Evolutionary conservation across 2,888 invertebrate species (phyloP).

Genomic region (Alcis repandata): DNA sequence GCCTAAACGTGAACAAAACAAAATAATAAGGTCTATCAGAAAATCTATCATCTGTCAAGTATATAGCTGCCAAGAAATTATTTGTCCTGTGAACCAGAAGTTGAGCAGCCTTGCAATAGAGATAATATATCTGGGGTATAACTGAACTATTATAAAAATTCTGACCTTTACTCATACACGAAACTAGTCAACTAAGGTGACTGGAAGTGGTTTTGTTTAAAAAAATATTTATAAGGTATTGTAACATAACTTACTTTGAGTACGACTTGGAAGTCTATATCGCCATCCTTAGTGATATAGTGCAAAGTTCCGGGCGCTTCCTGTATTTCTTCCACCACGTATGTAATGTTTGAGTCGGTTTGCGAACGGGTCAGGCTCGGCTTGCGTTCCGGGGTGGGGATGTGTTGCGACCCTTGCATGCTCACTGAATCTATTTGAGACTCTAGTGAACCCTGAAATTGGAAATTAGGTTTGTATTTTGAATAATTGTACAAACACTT

Average conservation of each 20-base stretch:
- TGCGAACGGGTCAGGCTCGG: conserved; percentile 93
- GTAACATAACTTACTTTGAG: conserved; percentile 87
- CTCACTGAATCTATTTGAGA: conserved; percentile 93
- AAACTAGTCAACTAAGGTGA: not conserved
- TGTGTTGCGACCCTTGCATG: conserved; percentile 87
- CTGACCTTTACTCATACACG: too few relatives aligned
- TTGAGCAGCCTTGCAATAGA: not conserved
- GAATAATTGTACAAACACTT: not conserved
- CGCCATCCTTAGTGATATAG: conserved; percentile 98
- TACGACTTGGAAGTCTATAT: conserved; percentile 96
- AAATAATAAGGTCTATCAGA: too few relatives aligned
- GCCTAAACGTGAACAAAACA: conserved; percentile 88
- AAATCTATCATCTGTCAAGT: too few relatives aligned
- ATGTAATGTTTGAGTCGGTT: conserved; percentile 97
- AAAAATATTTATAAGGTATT: too few relatives aligned
- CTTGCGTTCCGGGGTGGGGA: conserved; percentile 88
- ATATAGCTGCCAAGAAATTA: too few relatives aligned
- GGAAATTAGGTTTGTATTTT: not conserved
- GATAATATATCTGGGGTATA: not conserved
- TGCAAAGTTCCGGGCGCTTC: conserved; percentile 95
- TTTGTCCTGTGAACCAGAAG: too few relatives aligned
- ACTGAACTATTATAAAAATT: too few relatives aligned
- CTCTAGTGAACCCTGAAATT: conserved; percentile 91
- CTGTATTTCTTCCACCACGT: conserved; percentile 93
- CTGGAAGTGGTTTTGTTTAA: not conserved